Base-by-base conservation (phyloP, 2,888 invertebrate genomes). In the Ormyrus nitidulus region DNA sequence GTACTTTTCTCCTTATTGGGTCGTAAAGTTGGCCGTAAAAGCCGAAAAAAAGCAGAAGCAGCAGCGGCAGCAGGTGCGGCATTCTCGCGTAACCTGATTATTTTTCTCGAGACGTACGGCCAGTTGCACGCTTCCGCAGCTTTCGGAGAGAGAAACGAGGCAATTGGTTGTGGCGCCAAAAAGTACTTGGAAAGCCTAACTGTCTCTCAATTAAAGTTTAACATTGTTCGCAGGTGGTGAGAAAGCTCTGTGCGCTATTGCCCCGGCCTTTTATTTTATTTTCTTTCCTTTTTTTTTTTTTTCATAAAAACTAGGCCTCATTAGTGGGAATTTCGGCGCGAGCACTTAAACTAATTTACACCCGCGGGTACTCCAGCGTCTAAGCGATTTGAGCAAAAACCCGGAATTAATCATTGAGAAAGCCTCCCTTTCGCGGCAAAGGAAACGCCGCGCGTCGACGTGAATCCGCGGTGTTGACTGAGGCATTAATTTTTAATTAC, bases 251-350 rank as follows among this genome's bases (percentile, higher is more conserved):
- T 13, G 58, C 19, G 7, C 10, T 71, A 65, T 78, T 54, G 77
- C 68, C 19, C 61, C 11, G 46, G 59, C 65, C 56, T 65, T 80
- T 76, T 80, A 34, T 34, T 34, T 34, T 34, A 34, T 34, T 34
- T 34, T 3, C 4, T 34, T 34, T 34, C 0, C 4, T 34, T 34
- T 34, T 34, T 4, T 34, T 4, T 34, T 34, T 34, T 34, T 34
- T 34, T 34, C 2, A 65, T 69, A 56, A 61, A 74, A 81, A 81
- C 77, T 77, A 77, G 77, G 77, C 46, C 81, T 81, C 81, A 77
- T 81, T 81, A 81, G 77, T 46, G 44, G 59, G 59, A 73, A 73
- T 73, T 80, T 80, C 53, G 77, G 64, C 58, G 49, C 77, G 51
- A 80, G 75, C 76, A 56, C 51, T 58, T 76, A 49, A 48, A 13